Evolutionary conservation across 2,888 invertebrate genomes (phyloP), one percentile per base, ranked within the genome.

Genomic region (Rhingia campestris): DNA sequence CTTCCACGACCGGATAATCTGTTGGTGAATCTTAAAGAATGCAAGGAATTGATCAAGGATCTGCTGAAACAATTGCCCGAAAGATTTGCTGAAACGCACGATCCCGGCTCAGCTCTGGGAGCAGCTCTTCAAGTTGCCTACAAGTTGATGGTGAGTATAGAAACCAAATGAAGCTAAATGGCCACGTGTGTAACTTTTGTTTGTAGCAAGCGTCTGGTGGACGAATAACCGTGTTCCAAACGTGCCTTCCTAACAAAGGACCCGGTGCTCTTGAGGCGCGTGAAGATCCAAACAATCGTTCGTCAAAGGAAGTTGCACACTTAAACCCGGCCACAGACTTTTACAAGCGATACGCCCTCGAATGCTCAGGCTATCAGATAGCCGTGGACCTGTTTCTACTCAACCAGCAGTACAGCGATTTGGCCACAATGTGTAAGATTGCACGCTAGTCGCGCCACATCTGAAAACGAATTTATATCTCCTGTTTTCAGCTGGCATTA

Each of bases 271-370:
- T 99, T 87, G 95, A 95, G 86, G 91, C 95, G 7, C 94, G 95
- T 87, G 98, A 99, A 92, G 97, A 98, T 91, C 96, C 98, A 0
- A 96, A 96, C 89, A 95, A 96, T 86, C 93, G 97, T 53, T 94
- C 95, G 2, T 94, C 95, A 6, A 95, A 96, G 90, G 97, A 98
- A 86, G 95, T 96, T 43, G 94, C 95, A 0, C 96, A 97, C 89
- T 92, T 99, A 86, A 97, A 97, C 91, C 99, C 99, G 0, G 97
- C 97, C 3, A 99, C 97, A 1, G 99, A 99, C 92, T 99, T 99
- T 92, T 98, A 98, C 92, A 99, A 99, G 92, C 95, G 98, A 56
- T 92, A 98, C 39, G 98, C 99, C 0, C 92, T 99, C 59, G 99
- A 99, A 91, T 99, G 99, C 91, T 98, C 98, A 87, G 98, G 97